Conservation (phyloP, 2,113 vertebrate genomes). For the Daubentonia madagascariensis region DNA sequence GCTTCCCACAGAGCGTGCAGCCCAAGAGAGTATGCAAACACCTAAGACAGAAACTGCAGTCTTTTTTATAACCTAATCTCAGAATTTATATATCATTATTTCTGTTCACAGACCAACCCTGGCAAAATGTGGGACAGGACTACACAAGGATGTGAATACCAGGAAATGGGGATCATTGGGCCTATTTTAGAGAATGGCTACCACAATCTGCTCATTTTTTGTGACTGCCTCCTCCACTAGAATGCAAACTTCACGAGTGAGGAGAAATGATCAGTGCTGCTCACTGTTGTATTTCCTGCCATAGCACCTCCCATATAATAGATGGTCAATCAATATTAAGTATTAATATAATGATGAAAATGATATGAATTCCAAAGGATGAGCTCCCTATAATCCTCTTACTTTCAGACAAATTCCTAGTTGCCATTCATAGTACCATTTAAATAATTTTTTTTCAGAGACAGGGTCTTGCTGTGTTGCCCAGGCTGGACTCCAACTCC, state of each 20-base stretch:
- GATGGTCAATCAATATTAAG: not conserved
- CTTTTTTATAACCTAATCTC: not conserved
- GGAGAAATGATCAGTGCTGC: not conserved
- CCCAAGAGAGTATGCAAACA: not conserved
- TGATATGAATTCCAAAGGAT: not conserved
- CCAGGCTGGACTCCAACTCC: not conserved
- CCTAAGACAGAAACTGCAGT: not conserved
- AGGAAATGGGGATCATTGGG: not conserved
- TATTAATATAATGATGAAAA: not conserved
- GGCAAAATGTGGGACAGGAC: not conserved
- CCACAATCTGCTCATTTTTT: not conserved
- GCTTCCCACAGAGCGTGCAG: not conserved
- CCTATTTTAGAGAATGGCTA: not conserved
- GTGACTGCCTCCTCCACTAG: not conserved
- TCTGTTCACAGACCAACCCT: not conserved
- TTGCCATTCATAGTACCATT: not conserved
- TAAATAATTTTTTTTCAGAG: not conserved
- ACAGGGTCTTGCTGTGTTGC: not conserved
- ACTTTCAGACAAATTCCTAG: not conserved
- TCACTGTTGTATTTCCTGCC: not conserved
- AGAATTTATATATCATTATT: not conserved
- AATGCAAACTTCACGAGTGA: not conserved
- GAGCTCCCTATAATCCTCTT: not conserved
- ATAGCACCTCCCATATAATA: not conserved
- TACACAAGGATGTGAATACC: not conserved